These are phyloP conservation scores for Drosophila varians DNA, from an alignment of 1,140 invertebrate genomes.

Conservation along the genomic window DNA sequence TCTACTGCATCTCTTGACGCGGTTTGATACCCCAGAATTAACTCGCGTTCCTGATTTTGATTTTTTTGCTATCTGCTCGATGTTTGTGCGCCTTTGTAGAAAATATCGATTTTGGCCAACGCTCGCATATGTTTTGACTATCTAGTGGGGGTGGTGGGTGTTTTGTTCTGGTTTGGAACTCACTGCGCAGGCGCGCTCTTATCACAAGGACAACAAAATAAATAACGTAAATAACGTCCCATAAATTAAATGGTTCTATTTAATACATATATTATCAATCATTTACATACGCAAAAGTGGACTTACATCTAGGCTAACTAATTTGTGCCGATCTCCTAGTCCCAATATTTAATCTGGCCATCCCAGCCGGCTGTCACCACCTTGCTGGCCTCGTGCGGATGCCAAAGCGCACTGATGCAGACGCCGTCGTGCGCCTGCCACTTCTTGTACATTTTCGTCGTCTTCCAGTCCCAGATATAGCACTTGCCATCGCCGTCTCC, in stretches of 20 bases:
- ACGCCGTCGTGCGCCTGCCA: slow-evolving; percentile 99
- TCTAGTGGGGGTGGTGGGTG: slow-evolving; percentile 22
- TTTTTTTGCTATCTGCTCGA: slow-evolving; percentile 15
- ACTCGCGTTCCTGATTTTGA: not conserved
- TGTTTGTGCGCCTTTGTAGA: slow-evolving; percentile 43
- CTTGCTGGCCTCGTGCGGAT: slow-evolving; percentile 99
- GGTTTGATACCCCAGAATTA: not conserved
- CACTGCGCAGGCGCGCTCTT: slow-evolving; percentile 69
- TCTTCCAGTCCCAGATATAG: slow-evolving; percentile 99
- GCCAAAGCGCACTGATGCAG: slow-evolving; percentile 97
- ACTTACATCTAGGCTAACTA: slow-evolving; percentile 39
- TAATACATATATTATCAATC: slow-evolving; percentile 13
- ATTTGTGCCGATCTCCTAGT: slow-evolving; percentile 85
- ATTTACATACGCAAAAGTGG: slow-evolving; percentile 31
- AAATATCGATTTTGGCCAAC: slow-evolving; percentile 71
- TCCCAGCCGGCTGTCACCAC: slow-evolving; percentile 99
- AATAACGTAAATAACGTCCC: slow-evolving; percentile 19
- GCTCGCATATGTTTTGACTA: slow-evolving; percentile 69
- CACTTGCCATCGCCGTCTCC: slow-evolving; percentile 99
- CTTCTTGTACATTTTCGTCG: slow-evolving; percentile 98
- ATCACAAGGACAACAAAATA: slow-evolving; percentile 47
- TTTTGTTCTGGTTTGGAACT: slow-evolving; percentile 3
- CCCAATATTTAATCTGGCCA: slow-evolving; percentile 99
- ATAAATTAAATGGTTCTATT: not conserved
- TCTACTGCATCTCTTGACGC: slow-evolving; percentile 13